phyloP scores from a whole-genome alignment of 2,888 invertebrate genomes.

The Theristus sp. region DNA sequence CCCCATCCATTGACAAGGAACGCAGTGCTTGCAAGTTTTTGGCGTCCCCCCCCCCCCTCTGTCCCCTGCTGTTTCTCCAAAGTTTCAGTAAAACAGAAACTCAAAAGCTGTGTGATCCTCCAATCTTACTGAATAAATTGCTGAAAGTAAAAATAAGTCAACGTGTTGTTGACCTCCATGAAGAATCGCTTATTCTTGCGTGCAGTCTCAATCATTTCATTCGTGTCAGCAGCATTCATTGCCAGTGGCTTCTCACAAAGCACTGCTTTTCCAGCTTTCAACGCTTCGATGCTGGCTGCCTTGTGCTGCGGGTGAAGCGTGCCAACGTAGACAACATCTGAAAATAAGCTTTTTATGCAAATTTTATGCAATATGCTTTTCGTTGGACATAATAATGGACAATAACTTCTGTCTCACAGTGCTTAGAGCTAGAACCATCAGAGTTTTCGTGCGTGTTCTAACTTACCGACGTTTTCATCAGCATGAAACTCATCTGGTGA shows the following conservation, averaged over 20 bases:
- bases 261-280: constrained; percentile 63
- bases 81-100: too few species aligned
- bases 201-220: constrained; percentile 47
- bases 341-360: too few species aligned
- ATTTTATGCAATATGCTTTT: too few species aligned
- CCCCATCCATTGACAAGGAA: not conserved
- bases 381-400: too few species aligned
- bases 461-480: constrained; percentile 38
- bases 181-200: constrained; percentile 52
- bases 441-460: too few species aligned
- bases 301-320: constrained; percentile 55
- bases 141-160: too few species aligned
- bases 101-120: too few species aligned
- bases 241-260: constrained; percentile 76
- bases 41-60: not conserved
- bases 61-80: too few species aligned
- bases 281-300: constrained; percentile 48
- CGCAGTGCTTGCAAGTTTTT: not conserved
- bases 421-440: too few species aligned
- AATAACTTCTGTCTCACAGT: too few species aligned
- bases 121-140: too few species aligned
- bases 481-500: constrained; percentile 30
- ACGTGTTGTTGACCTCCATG: too few species aligned
- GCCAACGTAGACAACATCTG: constrained; percentile 72
- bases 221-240: constrained; percentile 53